Evolutionary conservation across 2,113 vertebrate genomes (phyloP).

Genomic region (Charadrius vociferus): DNA sequence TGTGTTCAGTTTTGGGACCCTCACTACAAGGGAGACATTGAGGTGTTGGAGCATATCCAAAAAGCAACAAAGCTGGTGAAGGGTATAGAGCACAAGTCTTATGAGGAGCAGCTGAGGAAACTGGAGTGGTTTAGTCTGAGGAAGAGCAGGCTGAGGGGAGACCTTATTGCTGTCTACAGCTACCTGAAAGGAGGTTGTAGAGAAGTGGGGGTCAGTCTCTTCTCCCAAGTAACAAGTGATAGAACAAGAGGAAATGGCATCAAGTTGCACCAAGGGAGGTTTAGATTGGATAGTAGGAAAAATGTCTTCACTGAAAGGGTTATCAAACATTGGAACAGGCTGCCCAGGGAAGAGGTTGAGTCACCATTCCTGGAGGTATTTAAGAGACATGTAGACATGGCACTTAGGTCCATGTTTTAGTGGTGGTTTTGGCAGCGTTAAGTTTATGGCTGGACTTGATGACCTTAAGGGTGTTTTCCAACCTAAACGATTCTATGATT

Average conservation of each 20-base stretch:
- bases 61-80: not conserved
- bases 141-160: not conserved
- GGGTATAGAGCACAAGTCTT: too few species aligned
- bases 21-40: not conserved
- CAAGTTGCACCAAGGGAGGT: not conserved
- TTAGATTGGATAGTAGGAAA: not conserved
- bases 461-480: not conserved
- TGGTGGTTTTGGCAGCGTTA: not conserved
- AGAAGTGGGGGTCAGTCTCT: rapidly evolving
- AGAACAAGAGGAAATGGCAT: not conserved
- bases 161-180: not conserved
- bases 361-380: not conserved
- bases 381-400: not conserved
- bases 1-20: not conserved
- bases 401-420: not conserved
- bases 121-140: not conserved
- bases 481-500: not conserved
- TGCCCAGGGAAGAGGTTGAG: not conserved
- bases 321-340: not conserved
- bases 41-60: rapidly evolving
- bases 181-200: too few species aligned
- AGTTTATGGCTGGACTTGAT: not conserved
- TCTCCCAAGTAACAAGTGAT: not conserved
- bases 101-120: not conserved
- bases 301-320: not conserved